phyloP scores from a whole-genome alignment of 2,113 vertebrate species.

The Cariama cristata region DNA sequence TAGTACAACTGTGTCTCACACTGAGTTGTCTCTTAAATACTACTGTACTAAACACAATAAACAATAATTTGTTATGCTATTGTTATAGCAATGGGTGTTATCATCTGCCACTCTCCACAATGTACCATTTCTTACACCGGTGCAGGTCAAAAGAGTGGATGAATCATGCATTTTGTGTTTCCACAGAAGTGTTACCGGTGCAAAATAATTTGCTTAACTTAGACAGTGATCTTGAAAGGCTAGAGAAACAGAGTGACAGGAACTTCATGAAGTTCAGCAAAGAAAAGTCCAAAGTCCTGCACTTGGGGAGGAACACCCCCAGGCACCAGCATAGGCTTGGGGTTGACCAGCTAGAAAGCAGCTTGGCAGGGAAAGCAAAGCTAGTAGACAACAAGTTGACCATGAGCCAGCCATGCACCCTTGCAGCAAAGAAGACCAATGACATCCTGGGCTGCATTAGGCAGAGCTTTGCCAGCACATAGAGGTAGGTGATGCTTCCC shows the following conservation, averaged over 20 bases:
- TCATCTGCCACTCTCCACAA: background rate
- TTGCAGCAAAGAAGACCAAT: background rate
- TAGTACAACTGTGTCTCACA: background rate
- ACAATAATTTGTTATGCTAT: background rate
- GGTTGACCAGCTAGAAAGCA: background rate
- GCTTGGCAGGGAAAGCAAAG: background rate
- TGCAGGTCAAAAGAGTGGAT: background rate
- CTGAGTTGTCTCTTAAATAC: background rate
- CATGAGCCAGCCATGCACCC: background rate
- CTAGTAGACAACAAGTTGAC: background rate
- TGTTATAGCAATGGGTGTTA: background rate
- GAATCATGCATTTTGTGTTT: background rate
- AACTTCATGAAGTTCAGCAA: background rate
- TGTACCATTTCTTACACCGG: background rate
- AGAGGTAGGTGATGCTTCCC: background rate
- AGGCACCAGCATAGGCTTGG: background rate
- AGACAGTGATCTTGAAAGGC: background rate
- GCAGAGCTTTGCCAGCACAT: background rate
- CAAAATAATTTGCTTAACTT: background rate
- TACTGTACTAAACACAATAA: background rate
- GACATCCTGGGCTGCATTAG: background rate
- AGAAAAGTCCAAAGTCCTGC: background rate
- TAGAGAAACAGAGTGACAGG: background rate
- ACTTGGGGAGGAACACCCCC: background rate
- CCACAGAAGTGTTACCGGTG: background rate